Percentiles rank a stretch among this genome's conserved stretches.
Conservation (phyloP, 2,888 invertebrate genomes). For the Conomelus anceps region DNA sequence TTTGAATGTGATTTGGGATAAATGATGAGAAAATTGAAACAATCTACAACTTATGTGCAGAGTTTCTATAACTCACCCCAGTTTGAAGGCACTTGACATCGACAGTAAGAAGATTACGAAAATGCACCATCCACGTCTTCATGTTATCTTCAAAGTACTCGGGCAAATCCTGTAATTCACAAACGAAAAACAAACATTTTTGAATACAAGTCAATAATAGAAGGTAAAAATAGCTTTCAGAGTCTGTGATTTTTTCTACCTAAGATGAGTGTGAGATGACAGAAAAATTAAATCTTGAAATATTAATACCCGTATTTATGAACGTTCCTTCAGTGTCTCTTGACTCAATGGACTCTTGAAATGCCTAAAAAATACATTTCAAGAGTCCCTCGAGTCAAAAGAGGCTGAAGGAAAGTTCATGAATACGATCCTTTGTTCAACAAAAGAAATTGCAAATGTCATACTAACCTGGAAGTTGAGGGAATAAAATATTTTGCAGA, state of each 20-base stretch:
- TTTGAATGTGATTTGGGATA: too few species aligned
- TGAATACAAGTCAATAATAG: background rate
- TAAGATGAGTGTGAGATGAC: background rate
- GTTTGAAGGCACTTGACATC: conserved; percentile 72
- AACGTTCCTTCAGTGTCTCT: too few species aligned
- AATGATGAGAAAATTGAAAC: too few species aligned
- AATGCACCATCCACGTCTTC: conserved; percentile 88
- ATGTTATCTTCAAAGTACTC: conserved; percentile 99
- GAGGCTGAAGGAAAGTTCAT: too few species aligned
- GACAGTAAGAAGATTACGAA: conserved; percentile 69
- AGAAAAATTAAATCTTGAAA: background rate
- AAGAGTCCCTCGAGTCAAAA: too few species aligned
- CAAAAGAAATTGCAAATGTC: background rate
- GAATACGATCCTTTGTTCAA: too few species aligned
- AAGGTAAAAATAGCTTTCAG: too few species aligned
- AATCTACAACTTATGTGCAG: too few species aligned
- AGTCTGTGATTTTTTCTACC: too few species aligned
- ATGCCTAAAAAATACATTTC: too few species aligned
- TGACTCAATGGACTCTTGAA: too few species aligned
- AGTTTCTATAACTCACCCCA: conserved; percentile 44
- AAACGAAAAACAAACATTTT: background rate
- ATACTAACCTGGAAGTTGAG: conserved; percentile 76
- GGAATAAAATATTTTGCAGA: conserved; percentile 94
- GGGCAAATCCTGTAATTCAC: conserved; percentile 66
- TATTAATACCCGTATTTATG: too few species aligned